Conservation (phyloP, 1,140 invertebrate species). For the Drosophila azteca region DNA sequence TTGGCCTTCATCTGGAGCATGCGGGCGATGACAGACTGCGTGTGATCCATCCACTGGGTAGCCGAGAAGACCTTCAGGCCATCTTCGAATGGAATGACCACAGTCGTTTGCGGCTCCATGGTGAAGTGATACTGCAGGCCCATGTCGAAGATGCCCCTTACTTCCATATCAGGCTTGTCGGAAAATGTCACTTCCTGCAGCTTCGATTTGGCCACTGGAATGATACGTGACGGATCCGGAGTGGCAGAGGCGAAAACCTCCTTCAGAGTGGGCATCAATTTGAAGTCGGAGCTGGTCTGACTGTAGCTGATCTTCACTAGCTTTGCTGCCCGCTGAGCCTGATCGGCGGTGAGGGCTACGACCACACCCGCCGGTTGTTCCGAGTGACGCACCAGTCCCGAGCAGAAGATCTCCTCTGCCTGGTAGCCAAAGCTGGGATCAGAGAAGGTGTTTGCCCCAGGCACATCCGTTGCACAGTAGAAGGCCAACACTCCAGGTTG, state of each 20-base stretch:
- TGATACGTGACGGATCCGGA: constrained; percentile 57
- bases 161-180: constrained; percentile 48
- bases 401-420: constrained; percentile 85
- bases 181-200: constrained; percentile 37
- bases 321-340: constrained; percentile 87
- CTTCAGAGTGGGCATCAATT: constrained; percentile 84
- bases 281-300: background rate
- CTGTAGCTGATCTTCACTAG: constrained; percentile 87
- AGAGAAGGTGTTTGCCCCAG: constrained; percentile 88
- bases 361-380: constrained; percentile 90
- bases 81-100: constrained; percentile 86
- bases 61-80: constrained; percentile 87
- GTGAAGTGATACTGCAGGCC: constrained; percentile 84
- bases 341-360: constrained; percentile 86
- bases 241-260: constrained; percentile 85
- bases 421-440: constrained; percentile 62
- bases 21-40: constrained; percentile 86
- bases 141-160: constrained; percentile 72
- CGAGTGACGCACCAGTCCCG: constrained; percentile 86
- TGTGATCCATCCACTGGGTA: constrained; percentile 88
- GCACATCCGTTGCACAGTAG: constrained; percentile 89
- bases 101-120: constrained; percentile 88
- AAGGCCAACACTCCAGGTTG: constrained; percentile 89
- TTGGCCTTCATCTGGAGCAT: constrained; percentile 85
- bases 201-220: constrained; percentile 33